Evolutionary conservation across 1,140 invertebrate genomes (phyloP).

Genomic region (Drosophila trapezifrons): DNA sequence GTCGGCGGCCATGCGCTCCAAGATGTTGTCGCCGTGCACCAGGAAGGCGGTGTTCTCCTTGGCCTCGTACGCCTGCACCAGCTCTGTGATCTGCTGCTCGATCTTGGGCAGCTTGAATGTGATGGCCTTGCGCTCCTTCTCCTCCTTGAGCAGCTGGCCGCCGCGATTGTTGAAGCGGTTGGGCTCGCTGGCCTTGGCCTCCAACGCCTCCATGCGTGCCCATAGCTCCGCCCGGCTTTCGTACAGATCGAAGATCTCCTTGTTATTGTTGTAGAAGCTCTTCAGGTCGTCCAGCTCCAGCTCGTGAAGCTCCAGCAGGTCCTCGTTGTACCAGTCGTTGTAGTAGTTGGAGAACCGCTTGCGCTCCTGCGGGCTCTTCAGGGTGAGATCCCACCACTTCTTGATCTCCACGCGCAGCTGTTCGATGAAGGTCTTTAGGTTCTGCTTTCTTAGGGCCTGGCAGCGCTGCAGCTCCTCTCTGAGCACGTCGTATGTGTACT

Average conservation of each 20-base stretch:
- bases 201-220: constrained; percentile 88
- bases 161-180: constrained; percentile 93
- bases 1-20: constrained; percentile 86
- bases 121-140: constrained; percentile 91
- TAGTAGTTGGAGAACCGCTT: constrained; percentile 87
- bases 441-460: constrained; percentile 87
- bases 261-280: constrained; percentile 88
- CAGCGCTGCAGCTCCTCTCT: constrained; percentile 87
- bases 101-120: constrained; percentile 89
- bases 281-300: constrained; percentile 89
- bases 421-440: constrained; percentile 89
- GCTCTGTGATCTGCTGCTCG: constrained; percentile 86
- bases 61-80: constrained; percentile 85
- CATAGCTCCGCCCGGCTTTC: constrained; percentile 87
- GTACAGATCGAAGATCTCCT: constrained; percentile 88
- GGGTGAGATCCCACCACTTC: constrained; percentile 90
- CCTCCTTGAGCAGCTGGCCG: constrained; percentile 92
- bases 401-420: constrained; percentile 88
- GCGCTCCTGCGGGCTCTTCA: constrained; percentile 87
- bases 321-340: constrained; percentile 89
- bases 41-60: constrained; percentile 85
- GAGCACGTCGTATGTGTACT: constrained; percentile 85
- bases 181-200: constrained; percentile 89
- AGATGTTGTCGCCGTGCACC: constrained; percentile 86
- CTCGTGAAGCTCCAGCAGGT: constrained; percentile 90